phyloP scores from a whole-genome alignment of 2,888 invertebrate genomes.

The Lypha dubia region DNA sequence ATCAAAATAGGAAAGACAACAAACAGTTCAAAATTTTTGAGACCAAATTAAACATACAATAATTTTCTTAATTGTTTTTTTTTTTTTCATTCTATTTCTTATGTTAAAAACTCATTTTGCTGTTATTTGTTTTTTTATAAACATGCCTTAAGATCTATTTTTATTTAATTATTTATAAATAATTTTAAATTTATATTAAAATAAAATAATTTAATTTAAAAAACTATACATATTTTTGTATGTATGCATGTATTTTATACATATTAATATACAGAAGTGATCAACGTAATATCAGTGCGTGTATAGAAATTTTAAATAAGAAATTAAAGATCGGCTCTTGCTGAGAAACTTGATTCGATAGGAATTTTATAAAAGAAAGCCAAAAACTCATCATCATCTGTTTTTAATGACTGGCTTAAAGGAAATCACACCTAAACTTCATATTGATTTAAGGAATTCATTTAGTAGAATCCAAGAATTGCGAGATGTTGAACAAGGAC shows the following conservation, averaged over 20 bases:
- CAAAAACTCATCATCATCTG: too few species aligned
- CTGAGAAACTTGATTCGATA: too few species aligned
- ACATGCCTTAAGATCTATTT: constrained; percentile 64
- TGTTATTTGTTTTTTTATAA: constrained; percentile 12
- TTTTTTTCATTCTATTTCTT: constrained; percentile 13
- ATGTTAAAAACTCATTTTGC: constrained; percentile 40
- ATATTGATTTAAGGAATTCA: too few species aligned
- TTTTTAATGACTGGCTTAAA: too few species aligned
- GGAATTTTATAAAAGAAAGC: too few species aligned
- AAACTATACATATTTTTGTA: constrained; percentile 14
- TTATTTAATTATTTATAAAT: constrained; percentile 25
- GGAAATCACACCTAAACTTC: too few species aligned
- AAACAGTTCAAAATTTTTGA: constrained; percentile 36
- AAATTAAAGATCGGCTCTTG: too few species aligned
- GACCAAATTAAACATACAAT: constrained; percentile 50
- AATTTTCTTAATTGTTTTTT: constrained; percentile 13
- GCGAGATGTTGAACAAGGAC: too few species aligned
- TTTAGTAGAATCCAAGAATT: too few species aligned
- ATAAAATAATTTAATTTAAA: constrained; percentile 38
- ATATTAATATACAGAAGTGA: constrained; percentile 35
- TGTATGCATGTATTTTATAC: constrained; percentile 36
- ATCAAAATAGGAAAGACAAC: constrained; percentile 13
- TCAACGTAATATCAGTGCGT: constrained; percentile 9
- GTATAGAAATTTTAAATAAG: too few species aligned
- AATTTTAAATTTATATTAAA: constrained; percentile 32